phyloP scores from a whole-genome alignment of 2,888 invertebrate genomes.

The Cephus sareptanus region DNA sequence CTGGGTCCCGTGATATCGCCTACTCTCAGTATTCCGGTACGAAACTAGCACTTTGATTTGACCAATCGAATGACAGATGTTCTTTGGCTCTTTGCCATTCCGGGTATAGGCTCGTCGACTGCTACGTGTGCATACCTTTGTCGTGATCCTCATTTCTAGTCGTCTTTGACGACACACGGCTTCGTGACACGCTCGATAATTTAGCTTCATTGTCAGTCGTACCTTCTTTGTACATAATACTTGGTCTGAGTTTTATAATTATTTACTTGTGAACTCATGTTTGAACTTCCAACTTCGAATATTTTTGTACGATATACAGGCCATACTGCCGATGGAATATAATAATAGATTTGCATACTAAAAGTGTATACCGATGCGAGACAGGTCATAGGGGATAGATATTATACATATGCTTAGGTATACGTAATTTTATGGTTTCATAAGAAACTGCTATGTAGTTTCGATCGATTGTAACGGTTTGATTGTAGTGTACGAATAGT shows the following conservation, averaged over 20 bases:
- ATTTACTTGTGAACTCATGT: background rate
- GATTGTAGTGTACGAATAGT: background rate
- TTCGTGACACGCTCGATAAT: background rate
- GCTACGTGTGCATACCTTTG: background rate
- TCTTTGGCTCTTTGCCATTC: background rate
- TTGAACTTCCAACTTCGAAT: background rate
- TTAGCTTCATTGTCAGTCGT: background rate
- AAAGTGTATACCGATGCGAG: background rate
- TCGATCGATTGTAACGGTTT: background rate
- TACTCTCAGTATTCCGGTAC: constrained; percentile 44
- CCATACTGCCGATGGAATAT: background rate
- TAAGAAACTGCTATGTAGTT: background rate
- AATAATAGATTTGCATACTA: background rate
- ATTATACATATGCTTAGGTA: background rate
- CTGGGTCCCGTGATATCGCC: constrained; percentile 29
- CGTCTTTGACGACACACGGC: background rate
- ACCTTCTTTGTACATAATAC: background rate
- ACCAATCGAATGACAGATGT: background rate
- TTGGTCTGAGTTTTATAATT: background rate
- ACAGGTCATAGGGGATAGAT: background rate
- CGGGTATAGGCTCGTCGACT: background rate
- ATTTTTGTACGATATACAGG: background rate
- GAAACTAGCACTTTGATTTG: constrained; percentile 9
- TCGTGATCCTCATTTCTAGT: background rate
- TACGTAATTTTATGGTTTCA: background rate